Conservation (phyloP, 2,888 invertebrate species). For the Drosophila neonasuta region DNA sequence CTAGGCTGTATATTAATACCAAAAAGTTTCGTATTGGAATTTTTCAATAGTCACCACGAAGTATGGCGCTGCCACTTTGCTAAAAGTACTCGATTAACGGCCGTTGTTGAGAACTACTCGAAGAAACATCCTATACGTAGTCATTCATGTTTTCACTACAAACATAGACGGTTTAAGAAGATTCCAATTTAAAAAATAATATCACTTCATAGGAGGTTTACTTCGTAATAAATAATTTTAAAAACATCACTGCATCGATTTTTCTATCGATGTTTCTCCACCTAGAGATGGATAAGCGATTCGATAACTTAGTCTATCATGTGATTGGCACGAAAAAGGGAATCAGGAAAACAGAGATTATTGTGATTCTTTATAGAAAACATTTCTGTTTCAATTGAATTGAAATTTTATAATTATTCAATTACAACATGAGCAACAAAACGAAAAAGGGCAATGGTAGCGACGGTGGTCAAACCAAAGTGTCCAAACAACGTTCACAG, state of each 20-base stretch:
- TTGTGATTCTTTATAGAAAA: constrained; percentile 8
- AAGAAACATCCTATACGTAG: no score
- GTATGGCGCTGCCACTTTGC: constrained; percentile 23
- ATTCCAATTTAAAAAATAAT: no score
- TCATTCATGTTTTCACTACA: no score
- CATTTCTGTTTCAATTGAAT: constrained; percentile 17
- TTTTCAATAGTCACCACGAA: neutral
- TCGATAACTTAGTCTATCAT: constrained; percentile 46
- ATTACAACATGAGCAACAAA: constrained; percentile 55
- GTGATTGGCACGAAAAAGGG: constrained; percentile 60
- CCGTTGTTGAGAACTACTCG: neutral
- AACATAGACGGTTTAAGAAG: no score
- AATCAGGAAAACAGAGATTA: constrained; percentile 40
- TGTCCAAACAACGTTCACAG: constrained; percentile 54
- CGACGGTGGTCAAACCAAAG: constrained; percentile 40
- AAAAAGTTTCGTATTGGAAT: neutral
- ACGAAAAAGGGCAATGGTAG: constrained; percentile 45
- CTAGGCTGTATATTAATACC: neutral
- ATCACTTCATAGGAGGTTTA: no score
- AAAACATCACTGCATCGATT: no score
- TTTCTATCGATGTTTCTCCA: no score
- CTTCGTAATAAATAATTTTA: no score
- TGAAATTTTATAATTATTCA: constrained; percentile 10
- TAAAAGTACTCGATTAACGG: constrained; percentile 29
- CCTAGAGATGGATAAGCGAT: constrained; percentile 14